Evolutionary conservation across 1,140 invertebrate genomes (phyloP).

Genomic region (Drosophila nebulosa): DNA sequence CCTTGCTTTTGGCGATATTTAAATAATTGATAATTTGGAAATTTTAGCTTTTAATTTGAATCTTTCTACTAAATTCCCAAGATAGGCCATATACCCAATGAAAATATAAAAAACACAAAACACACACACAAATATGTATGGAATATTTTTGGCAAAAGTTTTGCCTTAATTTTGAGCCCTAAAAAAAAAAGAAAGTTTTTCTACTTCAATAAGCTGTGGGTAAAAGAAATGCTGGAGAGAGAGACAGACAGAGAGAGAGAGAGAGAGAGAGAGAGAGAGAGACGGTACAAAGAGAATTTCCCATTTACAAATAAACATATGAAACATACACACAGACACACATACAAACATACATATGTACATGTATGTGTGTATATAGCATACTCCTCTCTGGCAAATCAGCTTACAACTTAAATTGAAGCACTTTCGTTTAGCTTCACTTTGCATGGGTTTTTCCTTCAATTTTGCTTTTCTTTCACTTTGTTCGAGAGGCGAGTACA

Average conservation of each 20-base stretch:
- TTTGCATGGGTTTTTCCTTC: conserved; percentile 64
- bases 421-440: conserved; percentile 78
- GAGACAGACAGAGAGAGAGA: too few relatives aligned
- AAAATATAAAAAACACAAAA: conserved; percentile 15
- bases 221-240: conserved; percentile 6
- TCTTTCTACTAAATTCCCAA: conserved; percentile 17
- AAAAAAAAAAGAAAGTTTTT: conserved; percentile 73
- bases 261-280: too few relatives aligned
- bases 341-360: not conserved
- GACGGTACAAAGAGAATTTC: conserved; percentile 8
- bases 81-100: conserved; percentile 21
- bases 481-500: conserved; percentile 51
- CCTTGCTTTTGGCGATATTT: too few relatives aligned
- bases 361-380: conserved; percentile 21
- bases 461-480: conserved; percentile 50
- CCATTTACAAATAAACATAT: conserved; percentile 31
- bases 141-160: conserved; percentile 46
- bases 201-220: conserved; percentile 58
- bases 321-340: not conserved
- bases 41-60: not conserved
- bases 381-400: conserved; percentile 61
- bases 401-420: conserved; percentile 79
- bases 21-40: too few relatives aligned
- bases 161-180: conserved; percentile 63
- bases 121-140: not conserved